phyloP scores from a whole-genome alignment of 92 coral and sea anemone species.

The Epizoanthus ramosus region DNA sequence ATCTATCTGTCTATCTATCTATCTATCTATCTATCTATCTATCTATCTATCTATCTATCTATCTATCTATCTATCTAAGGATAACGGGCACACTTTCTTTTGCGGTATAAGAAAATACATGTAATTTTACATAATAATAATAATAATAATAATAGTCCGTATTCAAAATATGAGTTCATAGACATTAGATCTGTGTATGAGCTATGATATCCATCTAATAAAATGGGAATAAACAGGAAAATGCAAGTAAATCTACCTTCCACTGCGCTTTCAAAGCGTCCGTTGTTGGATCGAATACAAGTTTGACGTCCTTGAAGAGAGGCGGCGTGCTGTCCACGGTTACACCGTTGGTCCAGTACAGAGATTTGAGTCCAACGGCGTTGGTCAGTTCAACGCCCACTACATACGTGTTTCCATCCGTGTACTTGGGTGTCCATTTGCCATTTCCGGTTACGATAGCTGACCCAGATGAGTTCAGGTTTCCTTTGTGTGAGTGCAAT shows the following conservation, averaged over 20 bases:
- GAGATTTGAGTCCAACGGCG: conserved; percentile 62
- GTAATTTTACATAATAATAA: no score
- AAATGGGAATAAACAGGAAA: no score
- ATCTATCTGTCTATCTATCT: no score
- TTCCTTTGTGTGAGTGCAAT: conserved; percentile 66
- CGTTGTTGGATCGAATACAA: conserved; percentile 64
- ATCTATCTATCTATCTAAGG: no score
- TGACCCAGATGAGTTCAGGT: conserved; percentile 64
- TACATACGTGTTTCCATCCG: conserved; percentile 69
- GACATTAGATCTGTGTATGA: no score
- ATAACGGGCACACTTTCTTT: no score
- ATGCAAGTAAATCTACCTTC: conserved; percentile 32
- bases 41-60: no score
- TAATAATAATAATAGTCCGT: no score
- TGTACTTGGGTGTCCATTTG: conserved; percentile 48
- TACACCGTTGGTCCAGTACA: conserved; percentile 88
- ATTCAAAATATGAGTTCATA: no score
- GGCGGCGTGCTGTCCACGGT: conserved; percentile 89
- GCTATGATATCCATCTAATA: no score
- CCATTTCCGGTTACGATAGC: conserved; percentile 81
- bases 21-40: no score
- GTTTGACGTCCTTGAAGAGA: conserved; percentile 54
- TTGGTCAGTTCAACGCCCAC: conserved; percentile 84
- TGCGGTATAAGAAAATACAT: no score
- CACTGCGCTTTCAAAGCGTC: conserved; percentile 69